Conservation (phyloP, 1,140 invertebrate genomes). For the Eubasilissa regina region DNA sequence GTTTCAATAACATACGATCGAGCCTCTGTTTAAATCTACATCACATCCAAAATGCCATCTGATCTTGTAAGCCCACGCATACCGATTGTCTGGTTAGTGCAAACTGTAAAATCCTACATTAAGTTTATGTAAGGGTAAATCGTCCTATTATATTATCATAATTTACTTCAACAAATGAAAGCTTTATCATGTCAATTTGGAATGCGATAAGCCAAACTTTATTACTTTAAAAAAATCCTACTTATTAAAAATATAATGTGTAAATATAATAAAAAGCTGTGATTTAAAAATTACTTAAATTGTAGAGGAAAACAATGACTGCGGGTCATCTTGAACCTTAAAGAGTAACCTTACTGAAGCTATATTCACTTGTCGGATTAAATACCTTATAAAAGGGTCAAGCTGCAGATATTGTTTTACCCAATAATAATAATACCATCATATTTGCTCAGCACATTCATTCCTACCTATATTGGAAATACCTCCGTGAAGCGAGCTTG, state of each 20-base stretch:
- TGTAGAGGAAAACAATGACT: slow-evolving; percentile 27
- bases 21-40: slow-evolving; percentile 38
- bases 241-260: slow-evolving; percentile 12
- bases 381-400: too few species aligned
- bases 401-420: too few species aligned
- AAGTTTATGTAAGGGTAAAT: slow-evolving; percentile 5
- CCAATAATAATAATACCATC: too few species aligned
- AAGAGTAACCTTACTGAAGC: slow-evolving; percentile 13
- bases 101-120: slow-evolving; percentile 1
- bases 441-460: too few species aligned
- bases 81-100: not conserved
- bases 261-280: slow-evolving; percentile 25
- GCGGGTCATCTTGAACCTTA: not conserved
- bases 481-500: too few species aligned
- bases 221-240: slow-evolving; percentile 22
- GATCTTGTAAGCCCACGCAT: not conserved
- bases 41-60: slow-evolving; percentile 42
- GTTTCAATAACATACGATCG: slow-evolving; percentile 20
- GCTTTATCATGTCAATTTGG: slow-evolving; percentile 36
- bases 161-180: slow-evolving; percentile 19
- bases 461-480: too few species aligned
- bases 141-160: not conserved
- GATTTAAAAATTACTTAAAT: slow-evolving; percentile 29
- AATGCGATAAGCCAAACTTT: slow-evolving; percentile 44
- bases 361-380: not conserved